phyloP scores from a whole-genome alignment of 92 coral and sea anemone species.

The Meandrina meandrites region DNA sequence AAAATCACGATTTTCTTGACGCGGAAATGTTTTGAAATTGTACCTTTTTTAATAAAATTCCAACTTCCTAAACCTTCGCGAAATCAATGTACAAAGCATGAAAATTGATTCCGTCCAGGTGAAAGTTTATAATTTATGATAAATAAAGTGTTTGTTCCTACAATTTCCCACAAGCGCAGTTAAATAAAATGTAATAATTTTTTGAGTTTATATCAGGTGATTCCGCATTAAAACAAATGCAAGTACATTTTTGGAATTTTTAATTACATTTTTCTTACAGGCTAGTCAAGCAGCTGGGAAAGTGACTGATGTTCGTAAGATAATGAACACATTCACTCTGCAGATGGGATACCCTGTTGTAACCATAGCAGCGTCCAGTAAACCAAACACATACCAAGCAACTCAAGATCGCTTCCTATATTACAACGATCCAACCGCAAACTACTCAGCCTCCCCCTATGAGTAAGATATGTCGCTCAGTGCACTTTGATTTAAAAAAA shows the following conservation, averaged over 20 bases:
- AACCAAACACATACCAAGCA: conserved; percentile 24
- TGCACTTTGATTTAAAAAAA: background rate
- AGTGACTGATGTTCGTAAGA: conserved; percentile 45
- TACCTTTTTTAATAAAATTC: no score
- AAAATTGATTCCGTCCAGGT: no score
- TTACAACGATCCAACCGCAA: conserved; percentile 45
- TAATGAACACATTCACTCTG: conserved; percentile 92
- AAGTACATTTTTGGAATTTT: no score
- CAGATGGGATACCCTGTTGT: conserved; percentile 99
- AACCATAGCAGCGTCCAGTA: conserved; percentile 42
- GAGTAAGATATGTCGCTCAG: conserved; percentile 47
- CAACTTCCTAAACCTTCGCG: no score
- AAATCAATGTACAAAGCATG: no score
- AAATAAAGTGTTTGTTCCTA: no score
- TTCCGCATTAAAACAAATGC: no score
- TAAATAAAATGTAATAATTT: no score
- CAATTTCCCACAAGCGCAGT: no score
- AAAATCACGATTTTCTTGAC: background rate
- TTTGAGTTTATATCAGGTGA: no score
- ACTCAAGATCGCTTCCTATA: conserved; percentile 63
- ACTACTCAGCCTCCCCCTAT: conserved; percentile 62
- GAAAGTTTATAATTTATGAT: no score
- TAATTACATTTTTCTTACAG: background rate
- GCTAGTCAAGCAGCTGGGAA: conserved; percentile 39
- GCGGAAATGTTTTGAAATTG: no score